Evolutionary conservation across 53 echinoderm and acorn worm genomes (phyloP).

Genomic region (Arbacia lixula): DNA sequence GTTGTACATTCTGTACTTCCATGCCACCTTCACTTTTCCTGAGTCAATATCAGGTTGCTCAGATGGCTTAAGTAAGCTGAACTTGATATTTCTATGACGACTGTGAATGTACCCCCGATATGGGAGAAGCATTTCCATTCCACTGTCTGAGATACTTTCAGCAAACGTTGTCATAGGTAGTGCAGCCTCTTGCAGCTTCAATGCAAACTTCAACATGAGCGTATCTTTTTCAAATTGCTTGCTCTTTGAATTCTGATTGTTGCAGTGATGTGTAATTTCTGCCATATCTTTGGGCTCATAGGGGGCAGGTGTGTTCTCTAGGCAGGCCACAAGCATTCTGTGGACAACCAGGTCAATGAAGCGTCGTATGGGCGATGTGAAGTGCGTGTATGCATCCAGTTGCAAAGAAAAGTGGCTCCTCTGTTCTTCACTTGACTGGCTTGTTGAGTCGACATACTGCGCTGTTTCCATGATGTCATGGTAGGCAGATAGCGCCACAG

Average conservation of each 20-base stretch:
- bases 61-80: constrained; percentile 63
- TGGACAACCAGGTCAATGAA: constrained; percentile 88
- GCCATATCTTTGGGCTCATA: constrained; percentile 74
- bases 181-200: constrained; percentile 77
- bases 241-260: constrained; percentile 64
- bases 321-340: constrained; percentile 66
- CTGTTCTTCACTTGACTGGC: constrained; percentile 41
- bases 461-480: constrained; percentile 66
- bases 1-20: constrained; percentile 78
- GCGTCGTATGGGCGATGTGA: constrained; percentile 83
- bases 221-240: constrained; percentile 69
- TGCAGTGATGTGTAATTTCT: constrained; percentile 80
- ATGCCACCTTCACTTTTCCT: constrained; percentile 44
- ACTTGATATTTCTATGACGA: background rate
- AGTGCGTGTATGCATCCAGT: constrained; percentile 63
- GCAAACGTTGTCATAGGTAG: constrained; percentile 64
- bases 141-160: constrained; percentile 58
- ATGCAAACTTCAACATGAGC: constrained; percentile 62
- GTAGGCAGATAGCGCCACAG: constrained; percentile 63
- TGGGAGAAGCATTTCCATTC: constrained; percentile 64
- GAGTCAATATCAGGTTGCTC: constrained; percentile 51
- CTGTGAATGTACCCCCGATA: constrained; percentile 54
- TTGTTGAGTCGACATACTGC: constrained; percentile 71
- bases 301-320: constrained; percentile 58
- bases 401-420: constrained; percentile 65